Evolutionary conservation across 2,888 invertebrate genomes (phyloP), one percentile per base, ranked within the genome.

Genomic region (Neoascia interrupta): DNA sequence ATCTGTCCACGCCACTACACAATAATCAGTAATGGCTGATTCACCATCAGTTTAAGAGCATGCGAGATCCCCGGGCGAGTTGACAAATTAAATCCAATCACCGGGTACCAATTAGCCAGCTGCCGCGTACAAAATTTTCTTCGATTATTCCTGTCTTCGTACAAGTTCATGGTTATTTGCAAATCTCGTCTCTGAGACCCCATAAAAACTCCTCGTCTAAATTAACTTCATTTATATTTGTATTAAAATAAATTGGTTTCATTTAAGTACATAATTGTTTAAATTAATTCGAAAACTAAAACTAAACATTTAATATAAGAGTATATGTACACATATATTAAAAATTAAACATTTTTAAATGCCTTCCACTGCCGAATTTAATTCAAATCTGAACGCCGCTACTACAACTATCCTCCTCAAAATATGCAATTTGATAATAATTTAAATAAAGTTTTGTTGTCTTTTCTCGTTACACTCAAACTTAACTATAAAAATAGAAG

Each of bases 201-300:
- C n/a, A n/a, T n/a, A n/a, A 36, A 51, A 60, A 39, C 47, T 8
- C 6, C 11, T 2, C 16, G 19, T 10, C 39, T 68, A 79, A 73
- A 66, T 73, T 73, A 79, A 68, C 66, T 79, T 79, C 61, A 68
- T 61, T 68, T 73, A 73, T 79, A 79, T 79, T 73, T 79, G 66
- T 79, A 79, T 73, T 79, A 79, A 79, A 79, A 79, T 79, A 73
- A 68, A 79, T 73, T 79, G 73, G 66, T 68, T 79, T 73, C 61
- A 54, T 68, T 79, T 79, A 79, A 79, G 79, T 73, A 79, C 79
- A 79, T 54, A 73, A 61, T 51, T 36, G 36, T 64, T 75, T 76
- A 79, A 79, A 79, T 79, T 68, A 79, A 73, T 43, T 66, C 8
- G 19, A 79, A 79, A 72, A 47, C 73, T 68, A 43, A 43, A 66